Base-by-base conservation (phyloP, 2,797 vertebrate genomes). In the Anabacerthia variegaticeps region DNA sequence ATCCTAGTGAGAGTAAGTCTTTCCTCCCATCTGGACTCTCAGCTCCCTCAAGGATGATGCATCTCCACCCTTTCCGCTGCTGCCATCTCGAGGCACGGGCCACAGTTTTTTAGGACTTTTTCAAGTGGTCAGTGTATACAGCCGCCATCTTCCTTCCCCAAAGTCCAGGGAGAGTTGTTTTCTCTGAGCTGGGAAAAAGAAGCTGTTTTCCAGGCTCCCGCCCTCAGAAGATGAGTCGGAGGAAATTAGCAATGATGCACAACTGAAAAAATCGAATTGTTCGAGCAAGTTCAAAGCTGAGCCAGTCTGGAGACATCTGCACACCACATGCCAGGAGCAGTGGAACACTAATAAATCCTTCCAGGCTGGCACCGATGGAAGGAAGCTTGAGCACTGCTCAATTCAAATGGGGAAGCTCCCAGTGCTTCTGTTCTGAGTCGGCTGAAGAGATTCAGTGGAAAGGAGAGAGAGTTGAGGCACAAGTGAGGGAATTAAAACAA, bases 191-290 rank as follows among this genome's bases (percentile, higher is more conserved):
- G 62, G 79, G 89, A 72, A 81, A 78, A 66, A 84, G 59, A 93
- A 93, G 85, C 80, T 79, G 89, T 49, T 90, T 67, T 71, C 89
- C 95, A 90, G 93, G 62, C 74, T 74, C 76, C 55, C 18, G 0
- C 92, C 88, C 90, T 79, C 63, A 1, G 93, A 95, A 92, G 88
- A 94, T 63, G 93, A 94, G 91, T 91, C 2, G 89, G 88, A 97
- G 95, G 95, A 97, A 97, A 96, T 93, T 56, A 95, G 62, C 80
- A 87, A 26, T 81, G 89, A 90, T 92, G 89, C 95, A 90, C 80
- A 77, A 92, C 76, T 74, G 66, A 92, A 96, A 92, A 96, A 88
- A 89, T 43, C 55, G 59, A 94, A 95, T 94, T 93, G 91, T 93
- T 95, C 0, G 1, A 93, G 89, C 61, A 52, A 97, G 94, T 95